Evolutionary conservation across 2,113 vertebrate genomes (phyloP).

Genomic region (Cyanoderma ruficeps): DNA sequence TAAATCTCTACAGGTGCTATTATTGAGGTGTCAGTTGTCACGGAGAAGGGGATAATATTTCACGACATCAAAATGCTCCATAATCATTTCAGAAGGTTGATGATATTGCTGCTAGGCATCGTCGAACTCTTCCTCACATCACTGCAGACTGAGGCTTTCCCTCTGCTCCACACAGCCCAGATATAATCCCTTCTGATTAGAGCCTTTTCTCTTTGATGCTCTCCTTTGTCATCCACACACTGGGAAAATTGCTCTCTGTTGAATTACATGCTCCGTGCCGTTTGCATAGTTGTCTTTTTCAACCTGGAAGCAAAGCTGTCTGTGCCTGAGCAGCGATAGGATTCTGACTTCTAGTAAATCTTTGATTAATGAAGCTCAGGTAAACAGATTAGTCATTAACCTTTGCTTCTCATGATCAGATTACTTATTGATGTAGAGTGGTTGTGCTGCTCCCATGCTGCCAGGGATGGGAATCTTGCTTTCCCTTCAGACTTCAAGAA

Average conservation of each 20-base stretch:
- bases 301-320: slow-evolving; percentile 42
- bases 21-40: slow-evolving; percentile 31
- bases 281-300: slow-evolving; percentile 1
- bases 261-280: slow-evolving; percentile 19
- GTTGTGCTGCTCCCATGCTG: neutral
- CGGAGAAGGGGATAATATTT: slow-evolving; percentile 26
- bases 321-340: neutral
- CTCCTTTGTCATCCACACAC: slow-evolving; percentile 51
- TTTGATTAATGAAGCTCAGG: slow-evolving; percentile 68
- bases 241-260: slow-evolving; percentile 41
- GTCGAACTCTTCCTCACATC: slow-evolving; percentile 20
- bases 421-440: slow-evolving; percentile 58
- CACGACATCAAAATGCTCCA: neutral
- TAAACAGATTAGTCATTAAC: slow-evolving; percentile 73
- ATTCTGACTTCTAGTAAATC: slow-evolving; percentile 55
- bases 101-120: slow-evolving; percentile 17
- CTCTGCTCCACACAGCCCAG: neutral
- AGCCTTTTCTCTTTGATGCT: slow-evolving; percentile 55
- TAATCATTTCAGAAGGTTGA: slow-evolving; percentile 15
- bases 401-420: slow-evolving; percentile 67
- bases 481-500: neutral
- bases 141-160: slow-evolving; percentile 9
- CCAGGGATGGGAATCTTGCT: neutral
- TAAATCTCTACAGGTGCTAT: slow-evolving; percentile 15
- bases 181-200: slow-evolving; percentile 59